phyloP scores from a whole-genome alignment of 2,888 invertebrate species.

The Melanostoma mellinum region DNA sequence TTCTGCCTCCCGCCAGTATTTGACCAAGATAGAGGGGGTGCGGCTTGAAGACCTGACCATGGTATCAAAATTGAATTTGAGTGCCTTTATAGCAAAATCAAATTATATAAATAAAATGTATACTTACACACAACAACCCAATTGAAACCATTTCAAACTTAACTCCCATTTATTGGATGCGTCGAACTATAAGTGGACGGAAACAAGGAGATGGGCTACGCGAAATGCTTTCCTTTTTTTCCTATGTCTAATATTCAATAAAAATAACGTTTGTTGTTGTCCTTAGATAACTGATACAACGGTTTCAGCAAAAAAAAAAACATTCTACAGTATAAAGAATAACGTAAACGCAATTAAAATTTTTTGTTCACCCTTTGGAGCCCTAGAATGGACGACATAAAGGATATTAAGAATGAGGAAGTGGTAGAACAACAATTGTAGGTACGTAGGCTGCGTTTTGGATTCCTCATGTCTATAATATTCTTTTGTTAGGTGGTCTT shows the following conservation, averaged over 20 bases:
- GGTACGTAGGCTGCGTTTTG: constrained; percentile 48
- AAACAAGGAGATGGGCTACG: no score
- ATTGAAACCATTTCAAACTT: no score
- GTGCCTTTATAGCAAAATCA: constrained; percentile 36
- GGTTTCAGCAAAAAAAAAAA: constrained; percentile 10
- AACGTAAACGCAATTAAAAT: constrained; percentile 51
- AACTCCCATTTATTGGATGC: no score
- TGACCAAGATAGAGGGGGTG: constrained; percentile 11
- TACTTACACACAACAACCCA: neutral
- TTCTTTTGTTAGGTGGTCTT: constrained; percentile 42
- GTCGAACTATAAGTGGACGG: no score
- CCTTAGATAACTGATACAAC: neutral
- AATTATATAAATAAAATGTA: constrained; percentile 13
- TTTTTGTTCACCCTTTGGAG: constrained; percentile 32
- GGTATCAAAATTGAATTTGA: constrained; percentile 53
- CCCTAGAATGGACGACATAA: constrained; percentile 6
- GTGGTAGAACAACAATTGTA: constrained; percentile 46
- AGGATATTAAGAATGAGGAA: constrained; percentile 1
- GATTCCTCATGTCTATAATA: constrained; percentile 65
- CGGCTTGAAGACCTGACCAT: constrained; percentile 47
- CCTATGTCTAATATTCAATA: no score
- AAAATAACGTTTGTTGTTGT: no score
- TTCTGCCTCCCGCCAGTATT: constrained; percentile 11
- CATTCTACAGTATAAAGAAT: constrained; percentile 15
- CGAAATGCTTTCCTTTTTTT: no score